Evolutionary conservation across 2,113 vertebrate genomes (phyloP), one percentile per base, ranked within the genome.

Genomic region (Hyperopisus bebe): DNA sequence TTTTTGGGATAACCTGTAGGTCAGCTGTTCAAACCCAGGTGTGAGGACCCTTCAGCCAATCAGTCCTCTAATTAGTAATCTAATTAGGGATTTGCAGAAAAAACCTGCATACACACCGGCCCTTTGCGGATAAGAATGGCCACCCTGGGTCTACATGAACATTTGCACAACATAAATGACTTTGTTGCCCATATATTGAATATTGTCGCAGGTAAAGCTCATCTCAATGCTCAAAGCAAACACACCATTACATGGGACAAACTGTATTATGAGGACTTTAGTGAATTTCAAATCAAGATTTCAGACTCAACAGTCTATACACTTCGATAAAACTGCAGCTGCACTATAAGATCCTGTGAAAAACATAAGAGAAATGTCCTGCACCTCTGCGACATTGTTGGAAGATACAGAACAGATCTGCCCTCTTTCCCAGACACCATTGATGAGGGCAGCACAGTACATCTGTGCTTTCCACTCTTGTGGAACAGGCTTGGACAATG

Each of bases 371-470:
- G 11, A 55, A 62, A 80, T 35, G 44, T 13, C 5, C 27, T 51
- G 47, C 95, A 99, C 98, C 97, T 98, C 96, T 89, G 94, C 96
- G 2, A 89, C 89, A 46, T 92, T 93, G 93, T 94, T 90, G n/a
- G 96, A 95, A 19, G 96, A 89, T 91, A 94, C 80, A 5, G 91
- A 96, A 93, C 91, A 93, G 90, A 99, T 94, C 53, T 91, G 95
- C 86, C 96, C 98, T 94, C 98, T 96, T 82, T 94, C 96, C 98
- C 98, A 99, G 90, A 96, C 91, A 24, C 95, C 94, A 2, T 10
- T 88, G 0, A 96, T 1, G 0, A 94, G 94, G 89, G 97, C 97
- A 91, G 97, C 98, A 91, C 97, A 98, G 88, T 93, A 92, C 97
- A 97, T 98, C 74, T 92, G 91, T 0, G 77, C 92, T 90, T 96